phyloP scores from a whole-genome alignment of 2,888 invertebrate genomes.

The Lamproptera curius region DNA sequence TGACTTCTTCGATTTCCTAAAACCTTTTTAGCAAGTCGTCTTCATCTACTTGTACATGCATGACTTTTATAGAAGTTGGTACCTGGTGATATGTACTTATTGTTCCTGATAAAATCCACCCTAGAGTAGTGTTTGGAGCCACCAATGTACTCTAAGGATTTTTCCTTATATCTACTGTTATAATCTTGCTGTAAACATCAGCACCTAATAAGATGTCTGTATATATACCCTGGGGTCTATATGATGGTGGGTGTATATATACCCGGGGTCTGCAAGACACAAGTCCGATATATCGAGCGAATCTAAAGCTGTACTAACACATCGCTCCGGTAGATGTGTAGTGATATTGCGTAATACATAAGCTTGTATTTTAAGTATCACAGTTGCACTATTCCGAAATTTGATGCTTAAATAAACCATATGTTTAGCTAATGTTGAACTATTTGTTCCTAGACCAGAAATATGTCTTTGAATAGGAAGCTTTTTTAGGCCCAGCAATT shows the following conservation, averaged over 20 bases:
- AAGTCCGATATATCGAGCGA: not conserved
- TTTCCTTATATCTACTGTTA: not conserved
- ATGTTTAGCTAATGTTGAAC: not conserved
- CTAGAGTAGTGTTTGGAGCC: conserved; percentile 27
- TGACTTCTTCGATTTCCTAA: conserved; percentile 23
- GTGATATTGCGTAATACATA: not conserved
- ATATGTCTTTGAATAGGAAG: not conserved
- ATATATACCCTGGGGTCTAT: too few relatives aligned
- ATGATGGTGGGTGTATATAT: not conserved
- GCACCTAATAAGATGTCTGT: not conserved
- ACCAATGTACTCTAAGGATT: conserved; percentile 7
- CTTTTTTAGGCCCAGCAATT: not conserved
- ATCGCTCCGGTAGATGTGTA: not conserved
- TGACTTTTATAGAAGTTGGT: too few relatives aligned
- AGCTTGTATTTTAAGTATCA: not conserved
- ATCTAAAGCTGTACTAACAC: not conserved
- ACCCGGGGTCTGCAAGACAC: not conserved
- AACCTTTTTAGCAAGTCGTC: conserved; percentile 25
- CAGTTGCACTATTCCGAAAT: not conserved
- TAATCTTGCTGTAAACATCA: not conserved
- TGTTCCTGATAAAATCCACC: conserved; percentile 29
- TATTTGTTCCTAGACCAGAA: not conserved
- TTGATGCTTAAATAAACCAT: not conserved
- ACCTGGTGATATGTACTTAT: too few relatives aligned
- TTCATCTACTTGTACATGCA: conserved; percentile 16